phyloP scores from a whole-genome alignment of 2,113 vertebrate species.

The Dromas ardeola region DNA sequence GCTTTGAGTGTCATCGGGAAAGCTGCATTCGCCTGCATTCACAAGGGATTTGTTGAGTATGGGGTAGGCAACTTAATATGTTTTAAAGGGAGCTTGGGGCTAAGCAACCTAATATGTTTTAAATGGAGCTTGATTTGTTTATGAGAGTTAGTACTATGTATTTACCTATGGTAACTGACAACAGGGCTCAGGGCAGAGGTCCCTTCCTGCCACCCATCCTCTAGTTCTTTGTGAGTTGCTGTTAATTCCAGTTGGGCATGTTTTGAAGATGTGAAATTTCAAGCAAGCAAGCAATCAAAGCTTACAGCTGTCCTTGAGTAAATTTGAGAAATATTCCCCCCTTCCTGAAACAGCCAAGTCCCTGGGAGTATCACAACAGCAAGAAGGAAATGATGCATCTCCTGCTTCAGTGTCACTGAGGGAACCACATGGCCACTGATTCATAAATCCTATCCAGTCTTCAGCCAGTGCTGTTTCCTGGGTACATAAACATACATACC shows the following conservation, averaged over 20 bases:
- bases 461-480: not conserved
- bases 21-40: not conserved
- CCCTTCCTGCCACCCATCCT: not conserved
- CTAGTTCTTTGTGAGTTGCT: not conserved
- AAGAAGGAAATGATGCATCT: not conserved
- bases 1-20: not conserved
- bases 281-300: not conserved
- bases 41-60: not conserved
- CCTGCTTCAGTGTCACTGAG: not conserved
- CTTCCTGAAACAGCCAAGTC: not conserved
- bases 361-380: not conserved
- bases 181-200: not conserved
- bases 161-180: not conserved
- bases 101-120: not conserved
- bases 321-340: not conserved
- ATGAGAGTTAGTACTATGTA: not conserved
- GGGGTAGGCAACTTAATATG: not conserved
- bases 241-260: not conserved
- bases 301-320: not conserved
- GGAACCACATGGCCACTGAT: not conserved
- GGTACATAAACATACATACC: fast-evolving
- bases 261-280: not conserved
- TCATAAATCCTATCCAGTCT: not conserved
- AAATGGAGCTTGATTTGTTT: not conserved
- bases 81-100: not conserved